Evolutionary conservation across 2,797 vertebrate genomes (phyloP), one percentile per base, ranked within the genome.

Genomic region (Cirrhinus mrigala): DNA sequence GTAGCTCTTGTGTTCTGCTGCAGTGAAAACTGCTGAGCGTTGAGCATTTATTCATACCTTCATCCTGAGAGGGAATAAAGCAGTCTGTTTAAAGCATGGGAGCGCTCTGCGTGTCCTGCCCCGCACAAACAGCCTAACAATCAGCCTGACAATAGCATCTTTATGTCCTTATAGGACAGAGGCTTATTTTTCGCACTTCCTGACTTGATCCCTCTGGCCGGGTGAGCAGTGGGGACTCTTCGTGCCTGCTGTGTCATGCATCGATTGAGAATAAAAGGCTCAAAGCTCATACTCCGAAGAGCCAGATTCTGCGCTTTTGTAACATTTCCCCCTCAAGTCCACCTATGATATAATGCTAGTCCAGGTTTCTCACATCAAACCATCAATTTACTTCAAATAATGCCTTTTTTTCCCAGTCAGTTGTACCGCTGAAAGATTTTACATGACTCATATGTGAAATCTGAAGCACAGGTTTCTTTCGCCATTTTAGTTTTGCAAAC

Each of bases 121-220:
- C 18, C 27, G 18, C 16, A 75, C 29, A 73, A 75, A 20, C 54
- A 60, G 75, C 20, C 54, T 2, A 78, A 60, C 75, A 78, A 60
- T 78, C 75, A 24, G 75, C 33, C 75, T 78, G 33, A 81, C 60
- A 66, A 54, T 52, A 50, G 50, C 79, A 50, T 81, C 79, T 54
- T 70, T 81, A 81, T 81, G 29, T 76, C 73, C 79, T 70, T 15
- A 16, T 4, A 50, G 20, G 1, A 50, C 40, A 76, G 20, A 76
- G 52, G 24, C 44, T 16, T 40, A 50, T 81, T 81, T 64, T 44
- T 40, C 7, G 0, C 54, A 4, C 75, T 60, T 60, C 75, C 54
- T 58, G 54, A 18, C 54, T 24, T 1, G 54, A 78, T 60, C 37
- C 33, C 10, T 20, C 52, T 52, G 71, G n/a, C 15, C 18, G 44